Evolutionary conservation across 2,888 invertebrate species (phyloP), one percentile per base, ranked within the genome.

Genomic region (Drosophila mettleri): DNA sequence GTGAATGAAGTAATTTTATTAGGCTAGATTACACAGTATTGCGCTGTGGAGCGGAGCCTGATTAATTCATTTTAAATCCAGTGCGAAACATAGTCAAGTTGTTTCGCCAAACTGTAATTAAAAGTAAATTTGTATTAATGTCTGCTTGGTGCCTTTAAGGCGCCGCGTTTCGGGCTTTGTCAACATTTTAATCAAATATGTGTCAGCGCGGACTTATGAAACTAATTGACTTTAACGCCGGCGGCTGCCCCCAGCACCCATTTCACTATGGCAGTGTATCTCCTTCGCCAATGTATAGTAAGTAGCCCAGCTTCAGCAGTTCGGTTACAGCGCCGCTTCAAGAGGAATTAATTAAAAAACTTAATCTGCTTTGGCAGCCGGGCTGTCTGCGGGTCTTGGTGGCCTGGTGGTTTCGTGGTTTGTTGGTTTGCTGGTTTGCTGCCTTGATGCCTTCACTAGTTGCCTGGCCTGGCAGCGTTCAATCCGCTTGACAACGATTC

Each of bases 301-400:
- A 74, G 60, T 74, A 53, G 59, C 52, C 62, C 39, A 46, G 54
- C 58, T 53, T 55, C 51, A 46, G 46, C 51, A 46, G 46, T 43
- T 74, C 54, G 55, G 69, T 66, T 74, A 61, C 69, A 46, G 41
- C 20, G 18, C 27, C 57, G 51, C 61, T 60, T 59, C 61, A 61
- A 53, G 41, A 67, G 53, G 81, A 81, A 81, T 85, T 82, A 82
- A 82, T 82, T 82, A 85, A 82, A 85, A 82, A 82, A 85, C 85
- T 85, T 82, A 82, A 82, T 85, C 85, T 74, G 67, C 79, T 71
- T 69, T 68, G 74, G 69, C 71, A 67, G 66, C 61, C 36, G 24
- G 38, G 55, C 49, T 57, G 54, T 39, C 60, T 58, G 16, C 20
- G 29, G n/a, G 48, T 22, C 18, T 24, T 57, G 16, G 16, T 22